Evolutionary conservation across 2,113 vertebrate species (phyloP).

Genomic region (Myocastor coypus): DNA sequence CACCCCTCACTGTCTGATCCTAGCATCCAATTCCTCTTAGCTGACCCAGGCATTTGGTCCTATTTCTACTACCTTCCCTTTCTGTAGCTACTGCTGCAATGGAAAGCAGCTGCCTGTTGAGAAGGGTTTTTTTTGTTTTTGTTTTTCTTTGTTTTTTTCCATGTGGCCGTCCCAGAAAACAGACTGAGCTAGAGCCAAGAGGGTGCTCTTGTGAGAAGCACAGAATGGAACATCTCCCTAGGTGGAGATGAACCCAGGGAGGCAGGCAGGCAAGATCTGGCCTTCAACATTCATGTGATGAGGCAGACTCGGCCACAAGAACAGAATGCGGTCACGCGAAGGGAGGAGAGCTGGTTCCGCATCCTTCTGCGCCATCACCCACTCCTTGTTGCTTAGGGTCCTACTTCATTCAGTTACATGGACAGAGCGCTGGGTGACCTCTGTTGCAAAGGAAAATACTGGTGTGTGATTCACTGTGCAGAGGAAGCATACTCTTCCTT

Average conservation of each 20-base stretch:
- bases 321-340: not conserved
- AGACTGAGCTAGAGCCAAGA: not conserved
- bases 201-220: not conserved
- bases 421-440: not conserved
- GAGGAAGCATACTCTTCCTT: not conserved
- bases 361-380: not conserved
- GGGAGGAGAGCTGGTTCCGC: not conserved
- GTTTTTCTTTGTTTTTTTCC: not conserved
- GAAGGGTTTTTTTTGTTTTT: too few species aligned
- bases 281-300: not conserved
- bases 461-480: not conserved
- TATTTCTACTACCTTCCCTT: not conserved
- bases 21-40: not conserved
- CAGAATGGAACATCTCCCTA: not conserved
- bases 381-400: not conserved
- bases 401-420: not conserved
- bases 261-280: not conserved
- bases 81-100: not conserved
- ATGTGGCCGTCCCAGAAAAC: not conserved
- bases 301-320: not conserved
- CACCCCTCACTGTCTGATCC: not conserved
- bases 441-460: not conserved
- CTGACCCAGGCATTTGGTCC: too few species aligned
- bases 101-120: not conserved
- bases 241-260: not conserved